Evolutionary conservation across 2,797 vertebrate species (phyloP), one percentile per base, ranked within the genome.

Genomic region (Odontamblyopus rebecca): DNA sequence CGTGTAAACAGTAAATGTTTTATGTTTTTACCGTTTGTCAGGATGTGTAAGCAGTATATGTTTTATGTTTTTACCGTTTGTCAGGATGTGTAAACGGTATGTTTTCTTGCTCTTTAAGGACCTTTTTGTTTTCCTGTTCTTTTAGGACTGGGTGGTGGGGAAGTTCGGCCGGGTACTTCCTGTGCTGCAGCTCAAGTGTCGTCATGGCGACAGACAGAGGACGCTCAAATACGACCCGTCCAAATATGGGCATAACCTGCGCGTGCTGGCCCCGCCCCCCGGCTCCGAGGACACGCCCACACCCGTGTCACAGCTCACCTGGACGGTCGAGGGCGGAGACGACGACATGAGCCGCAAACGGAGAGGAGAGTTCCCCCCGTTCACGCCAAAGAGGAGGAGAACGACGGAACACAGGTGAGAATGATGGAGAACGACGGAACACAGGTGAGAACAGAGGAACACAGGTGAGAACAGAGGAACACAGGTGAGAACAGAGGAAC

Each of bases 161-260:
- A 99, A 99, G 88, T 99, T 96, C 5, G 97, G 97, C 59, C 93
- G 97, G 72, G 95, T 99, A 9, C 94, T 98, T 61, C 97, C 97
- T 29, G 62, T 98, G 63, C 88, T 99, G 78, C 94, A 96, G 83
- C 92, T 99, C 26, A 91, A 87, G 75, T 78, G 76, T 87, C 90
- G 87, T 79, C 86, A 73, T 69, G 91, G 92, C 32, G 94, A 82
- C 60, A 94, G 85, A 83, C 94, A 76, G 61, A 95, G 95, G 72
- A 96, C 95, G n/a, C 67, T 97, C 61, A 98, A 96, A 78, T 98
- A 96, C n/a, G 96, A 99, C 88, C 98, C 97, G 0, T 99, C 97
- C 1, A 99, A 98, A 81, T 97, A 96, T 62, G 95, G 97, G 87
- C 98, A 99, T 85, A 98, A 98, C 85, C 93, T 99, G 69, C 96